A percentile compares a stretch with the other conserved stretches of the same genome.
These are phyloP conservation scores for Semaprochilodus insignis DNA, from an alignment of 2,797 vertebrate species.

Conservation along the genomic window DNA sequence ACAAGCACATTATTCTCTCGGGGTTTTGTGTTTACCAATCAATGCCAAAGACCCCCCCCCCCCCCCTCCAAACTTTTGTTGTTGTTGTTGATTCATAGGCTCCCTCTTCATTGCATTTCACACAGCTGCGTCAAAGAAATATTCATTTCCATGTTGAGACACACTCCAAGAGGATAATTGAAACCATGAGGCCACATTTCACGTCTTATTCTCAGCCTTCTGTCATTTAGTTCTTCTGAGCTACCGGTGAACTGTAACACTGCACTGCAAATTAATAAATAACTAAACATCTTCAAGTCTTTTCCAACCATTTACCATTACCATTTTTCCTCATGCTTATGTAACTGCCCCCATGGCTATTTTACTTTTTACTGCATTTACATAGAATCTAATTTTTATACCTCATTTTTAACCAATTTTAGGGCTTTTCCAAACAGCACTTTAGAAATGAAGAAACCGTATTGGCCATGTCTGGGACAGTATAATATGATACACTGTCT, in stretches of 20 bases:
- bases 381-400: not conserved
- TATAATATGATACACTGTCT: too few relatives aligned
- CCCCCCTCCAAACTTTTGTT: not conserved
- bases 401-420: too few relatives aligned
- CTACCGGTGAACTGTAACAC: not conserved
- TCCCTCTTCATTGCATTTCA: constrained; percentile 7
- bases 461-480: too few relatives aligned
- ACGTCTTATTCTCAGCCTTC: not conserved
- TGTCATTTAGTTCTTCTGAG: not conserved
- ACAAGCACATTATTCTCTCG: not conserved
- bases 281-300: not conserved
- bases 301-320: too few relatives aligned
- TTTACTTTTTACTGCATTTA: not conserved
- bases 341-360: not conserved
- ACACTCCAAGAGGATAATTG: not conserved
- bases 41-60: not conserved
- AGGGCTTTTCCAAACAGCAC: too few relatives aligned
- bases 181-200: constrained; percentile 4
- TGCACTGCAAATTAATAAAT: not conserved
- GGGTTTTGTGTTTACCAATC: constrained; percentile 12
- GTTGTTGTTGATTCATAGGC: constrained; percentile 1
- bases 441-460: too few relatives aligned
- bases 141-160: not conserved
- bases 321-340: too few relatives aligned
- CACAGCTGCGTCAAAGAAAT: not conserved